Conservation (phyloP, 2,797 vertebrate genomes). For the Spatula clypeata region DNA sequence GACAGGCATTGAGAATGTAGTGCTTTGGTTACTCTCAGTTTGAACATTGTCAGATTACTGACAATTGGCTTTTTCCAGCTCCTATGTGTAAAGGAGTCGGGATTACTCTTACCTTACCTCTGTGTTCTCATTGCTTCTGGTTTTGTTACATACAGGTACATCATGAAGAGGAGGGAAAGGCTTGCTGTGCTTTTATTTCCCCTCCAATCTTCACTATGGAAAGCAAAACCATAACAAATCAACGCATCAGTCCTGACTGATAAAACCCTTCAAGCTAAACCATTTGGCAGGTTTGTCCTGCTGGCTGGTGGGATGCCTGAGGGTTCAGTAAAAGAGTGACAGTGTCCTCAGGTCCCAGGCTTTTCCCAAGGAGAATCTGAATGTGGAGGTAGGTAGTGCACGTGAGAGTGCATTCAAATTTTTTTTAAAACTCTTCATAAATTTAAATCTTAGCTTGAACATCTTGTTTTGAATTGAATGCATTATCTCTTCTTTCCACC, state of each 20-base stretch:
- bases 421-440: not conserved
- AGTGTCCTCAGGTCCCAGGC: not conserved
- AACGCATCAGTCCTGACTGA: not conserved
- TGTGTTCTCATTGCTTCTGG: not conserved
- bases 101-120: not conserved
- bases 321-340: not conserved
- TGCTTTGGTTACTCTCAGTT: not conserved
- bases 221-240: not conserved
- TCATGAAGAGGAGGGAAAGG: not conserved
- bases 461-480: not conserved
- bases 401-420: not conserved
- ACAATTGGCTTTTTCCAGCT: not conserved
- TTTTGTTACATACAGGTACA: not conserved
- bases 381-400: not conserved
- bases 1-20: not conserved
- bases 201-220: accelerated
- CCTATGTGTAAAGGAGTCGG: not conserved
- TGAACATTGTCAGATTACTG: not conserved
- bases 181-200: not conserved
- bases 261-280: not conserved
- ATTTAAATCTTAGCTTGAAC: not conserved
- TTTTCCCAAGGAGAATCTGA: not conserved
- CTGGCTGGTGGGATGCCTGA: not conserved
- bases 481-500: not conserved
- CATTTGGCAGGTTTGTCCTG: not conserved